Percentiles rank a stretch among this genome's conserved stretches.
Conservation (phyloP, 2,797 vertebrate genomes). For the Centroberyx gerrardi region DNA sequence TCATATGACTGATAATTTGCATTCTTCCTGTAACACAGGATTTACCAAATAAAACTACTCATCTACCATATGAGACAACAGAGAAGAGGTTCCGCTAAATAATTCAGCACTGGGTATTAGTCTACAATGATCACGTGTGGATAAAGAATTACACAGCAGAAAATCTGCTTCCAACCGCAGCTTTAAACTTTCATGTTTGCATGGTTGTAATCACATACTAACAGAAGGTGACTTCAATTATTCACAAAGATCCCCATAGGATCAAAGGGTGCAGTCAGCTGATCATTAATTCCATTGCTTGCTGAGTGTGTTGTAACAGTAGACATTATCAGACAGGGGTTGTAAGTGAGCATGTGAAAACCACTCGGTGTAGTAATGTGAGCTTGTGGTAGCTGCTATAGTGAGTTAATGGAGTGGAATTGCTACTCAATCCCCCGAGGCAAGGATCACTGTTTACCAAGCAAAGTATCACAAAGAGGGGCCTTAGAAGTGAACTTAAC, state of each 20-base stretch:
- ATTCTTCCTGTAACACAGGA: too few relatives aligned
- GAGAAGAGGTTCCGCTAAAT: not conserved
- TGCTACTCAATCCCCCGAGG: conserved; percentile 60
- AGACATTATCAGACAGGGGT: conserved; percentile 66
- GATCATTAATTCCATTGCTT: conserved; percentile 10
- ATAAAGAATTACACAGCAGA: not conserved
- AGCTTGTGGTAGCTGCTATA: conserved; percentile 58
- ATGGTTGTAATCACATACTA: not conserved
- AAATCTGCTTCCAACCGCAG: not conserved
- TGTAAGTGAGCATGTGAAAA: conserved; percentile 68
- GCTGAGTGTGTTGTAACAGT: conserved; percentile 50
- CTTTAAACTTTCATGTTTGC: conserved; percentile 22
- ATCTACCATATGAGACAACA: not conserved
- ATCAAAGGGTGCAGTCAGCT: conserved; percentile 52
- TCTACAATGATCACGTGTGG: not conserved
- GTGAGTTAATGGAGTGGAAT: conserved; percentile 73
- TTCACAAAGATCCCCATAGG: conserved; percentile 49
- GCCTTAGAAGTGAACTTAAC: conserved; percentile 23
- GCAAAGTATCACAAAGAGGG: conserved; percentile 45
- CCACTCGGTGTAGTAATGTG: conserved; percentile 65
- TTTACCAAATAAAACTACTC: not conserved
- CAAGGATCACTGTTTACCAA: conserved; percentile 69
- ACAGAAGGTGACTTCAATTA: conserved; percentile 62
- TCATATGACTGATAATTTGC: not conserved
- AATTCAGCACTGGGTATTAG: not conserved